These are phyloP conservation scores for Spilosoma lubricipeda DNA, from an alignment of 2,888 invertebrate genomes.

Conservation along the genomic window DNA sequence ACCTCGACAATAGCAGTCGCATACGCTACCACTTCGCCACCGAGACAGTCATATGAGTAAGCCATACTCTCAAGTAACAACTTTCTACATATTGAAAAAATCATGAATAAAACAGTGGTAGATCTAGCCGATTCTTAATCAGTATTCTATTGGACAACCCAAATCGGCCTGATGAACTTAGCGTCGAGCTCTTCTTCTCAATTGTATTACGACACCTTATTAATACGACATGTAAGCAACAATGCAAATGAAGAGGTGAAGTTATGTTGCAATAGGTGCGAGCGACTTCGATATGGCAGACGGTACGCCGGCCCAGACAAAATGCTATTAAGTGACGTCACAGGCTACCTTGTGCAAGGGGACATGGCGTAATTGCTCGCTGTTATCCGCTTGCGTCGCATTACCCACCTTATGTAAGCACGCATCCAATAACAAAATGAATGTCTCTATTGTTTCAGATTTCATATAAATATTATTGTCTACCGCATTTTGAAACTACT, in stretches of 20 bases:
- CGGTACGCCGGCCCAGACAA: conserved; percentile 74
- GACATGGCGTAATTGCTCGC: conserved; percentile 60
- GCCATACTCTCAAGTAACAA: no score
- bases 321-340: conserved; percentile 78
- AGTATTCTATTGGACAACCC: neutral
- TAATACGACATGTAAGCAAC: conserved; percentile 21
- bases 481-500: neutral
- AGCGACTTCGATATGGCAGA: conserved; percentile 62
- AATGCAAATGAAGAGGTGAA: conserved; percentile 30
- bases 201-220: neutral
- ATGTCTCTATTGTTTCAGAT: conserved; percentile 48
- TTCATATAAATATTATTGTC: conserved; percentile 19
- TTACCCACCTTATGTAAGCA: conserved; percentile 62
- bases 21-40: no score
- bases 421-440: conserved; percentile 63
- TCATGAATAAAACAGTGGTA: no score
- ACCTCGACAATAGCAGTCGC: no score
- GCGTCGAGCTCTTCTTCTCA: conserved; percentile 6
- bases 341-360: conserved; percentile 72
- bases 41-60: no score
- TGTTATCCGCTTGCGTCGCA: conserved; percentile 33
- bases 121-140: neutral
- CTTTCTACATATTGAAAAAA: no score
- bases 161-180: neutral
- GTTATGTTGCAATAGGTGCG: conserved; percentile 26